phyloP scores from a whole-genome alignment of 2,113 vertebrate species.

The Trochalopteron elliotii region DNA sequence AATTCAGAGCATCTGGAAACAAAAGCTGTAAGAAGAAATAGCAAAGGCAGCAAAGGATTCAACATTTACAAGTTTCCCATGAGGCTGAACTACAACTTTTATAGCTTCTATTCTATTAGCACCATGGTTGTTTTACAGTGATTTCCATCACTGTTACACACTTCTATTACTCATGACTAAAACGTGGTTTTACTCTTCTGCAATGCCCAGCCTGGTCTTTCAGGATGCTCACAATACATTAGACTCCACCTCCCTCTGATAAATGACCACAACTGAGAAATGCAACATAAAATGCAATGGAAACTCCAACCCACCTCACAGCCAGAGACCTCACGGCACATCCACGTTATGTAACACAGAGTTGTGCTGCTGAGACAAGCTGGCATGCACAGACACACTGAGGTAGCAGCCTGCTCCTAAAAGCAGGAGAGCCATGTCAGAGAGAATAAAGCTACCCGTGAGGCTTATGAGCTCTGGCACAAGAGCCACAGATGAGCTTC shows the following conservation, averaged over 20 bases:
- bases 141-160: background rate
- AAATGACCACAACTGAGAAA: background rate
- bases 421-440: background rate
- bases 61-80: background rate
- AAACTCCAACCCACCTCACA: background rate
- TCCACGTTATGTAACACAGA: background rate
- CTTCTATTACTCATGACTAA: background rate
- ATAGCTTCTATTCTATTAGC: background rate
- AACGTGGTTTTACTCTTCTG: background rate
- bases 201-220: background rate
- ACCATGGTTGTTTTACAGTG: background rate
- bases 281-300: background rate
- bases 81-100: background rate
- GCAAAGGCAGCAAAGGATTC: background rate
- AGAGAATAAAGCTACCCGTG: background rate
- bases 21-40: background rate
- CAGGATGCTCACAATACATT: background rate
- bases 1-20: background rate
- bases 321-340: background rate
- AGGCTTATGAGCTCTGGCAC: background rate
- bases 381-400: fast-evolving
- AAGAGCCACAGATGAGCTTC: background rate
- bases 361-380: background rate
- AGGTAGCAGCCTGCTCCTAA: background rate
- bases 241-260: background rate